Percentiles rank a stretch among this genome's conserved stretches.
These are phyloP conservation scores for Argyresthia albistria DNA, from an alignment of 2,888 invertebrate genomes.

Conservation along the genomic window DNA sequence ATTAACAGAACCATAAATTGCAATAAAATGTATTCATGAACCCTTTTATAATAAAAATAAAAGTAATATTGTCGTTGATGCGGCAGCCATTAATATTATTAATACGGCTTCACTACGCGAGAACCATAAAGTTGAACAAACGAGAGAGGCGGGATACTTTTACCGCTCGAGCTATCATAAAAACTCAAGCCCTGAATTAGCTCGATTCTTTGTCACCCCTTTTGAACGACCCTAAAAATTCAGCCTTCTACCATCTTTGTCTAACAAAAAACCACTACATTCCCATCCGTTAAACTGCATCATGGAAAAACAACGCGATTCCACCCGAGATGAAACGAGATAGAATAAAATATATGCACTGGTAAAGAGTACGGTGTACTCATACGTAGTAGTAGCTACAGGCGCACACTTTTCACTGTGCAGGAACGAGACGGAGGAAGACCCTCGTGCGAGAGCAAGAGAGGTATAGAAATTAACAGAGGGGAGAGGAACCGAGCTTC, in stretches of 20 bases:
- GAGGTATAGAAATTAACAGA: conserved; percentile 60
- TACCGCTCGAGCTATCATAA: conserved; percentile 66
- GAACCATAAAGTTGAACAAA: conserved; percentile 67
- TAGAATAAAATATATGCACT: conserved; percentile 72
- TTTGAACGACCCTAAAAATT: conserved; percentile 68
- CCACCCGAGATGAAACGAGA: conserved; percentile 71
- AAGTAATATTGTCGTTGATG: conserved; percentile 43
- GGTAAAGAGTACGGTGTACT: conserved; percentile 61
- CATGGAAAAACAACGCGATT: conserved; percentile 70
- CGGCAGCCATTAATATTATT: conserved; percentile 64
- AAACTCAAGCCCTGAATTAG: conserved; percentile 71
- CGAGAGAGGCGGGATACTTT: conserved; percentile 71
- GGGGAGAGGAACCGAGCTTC: conserved; percentile 68
- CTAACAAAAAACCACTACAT: conserved; percentile 71
- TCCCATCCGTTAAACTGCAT: conserved; percentile 72
- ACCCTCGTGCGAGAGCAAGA: conserved; percentile 55
- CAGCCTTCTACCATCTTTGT: conserved; percentile 68
- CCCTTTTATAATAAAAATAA: conserved; percentile 34
- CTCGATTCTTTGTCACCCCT: conserved; percentile 71
- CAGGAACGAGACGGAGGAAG: conserved; percentile 49
- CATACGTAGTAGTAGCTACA: conserved; percentile 65
- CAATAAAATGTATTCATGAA: conserved; percentile 41
- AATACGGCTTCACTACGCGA: conserved; percentile 57
- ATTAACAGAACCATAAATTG: conserved; percentile 22
- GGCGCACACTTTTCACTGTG: conserved; percentile 48